Conservation (phyloP, 2,888 invertebrate species). For the Drosophila glabriapex region DNA sequence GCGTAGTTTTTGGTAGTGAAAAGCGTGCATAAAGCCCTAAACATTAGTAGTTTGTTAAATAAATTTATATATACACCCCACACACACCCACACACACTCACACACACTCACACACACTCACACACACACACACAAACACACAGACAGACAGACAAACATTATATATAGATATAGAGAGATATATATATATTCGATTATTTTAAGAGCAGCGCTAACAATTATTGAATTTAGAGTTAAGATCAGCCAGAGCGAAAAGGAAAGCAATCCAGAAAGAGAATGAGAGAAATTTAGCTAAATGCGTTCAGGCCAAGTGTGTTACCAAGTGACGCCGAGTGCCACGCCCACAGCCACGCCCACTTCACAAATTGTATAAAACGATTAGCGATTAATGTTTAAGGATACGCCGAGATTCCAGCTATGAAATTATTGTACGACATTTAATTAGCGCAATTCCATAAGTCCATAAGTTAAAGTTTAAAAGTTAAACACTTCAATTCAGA, state of each 20-base stretch:
- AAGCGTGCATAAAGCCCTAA: constrained; percentile 64
- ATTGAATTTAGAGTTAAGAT: constrained; percentile 69
- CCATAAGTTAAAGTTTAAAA: constrained; percentile 64
- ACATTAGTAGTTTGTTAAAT: constrained; percentile 80
- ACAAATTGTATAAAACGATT: constrained; percentile 23
- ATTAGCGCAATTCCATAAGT: constrained; percentile 82
- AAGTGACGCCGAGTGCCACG: constrained; percentile 67
- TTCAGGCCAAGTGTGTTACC: constrained; percentile 52
- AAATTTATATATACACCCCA: constrained; percentile 65
- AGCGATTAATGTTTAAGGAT: constrained; percentile 22
- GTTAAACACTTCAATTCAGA: constrained; percentile 38
- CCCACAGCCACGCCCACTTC: constrained; percentile 48
- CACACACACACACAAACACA: not conserved
- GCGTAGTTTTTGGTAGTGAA: constrained; percentile 80
- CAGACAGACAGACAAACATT: constrained; percentile 8
- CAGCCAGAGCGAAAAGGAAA: constrained; percentile 33
- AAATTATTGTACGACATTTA: constrained; percentile 75
- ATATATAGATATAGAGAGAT: constrained; percentile 35
- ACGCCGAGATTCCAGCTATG: constrained; percentile 76
- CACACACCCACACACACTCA: not conserved
- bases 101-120: constrained; percentile 28
- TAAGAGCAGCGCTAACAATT: constrained; percentile 74
- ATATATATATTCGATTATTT: constrained; percentile 53
- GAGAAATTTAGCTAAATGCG: constrained; percentile 52
- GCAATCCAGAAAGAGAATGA: not conserved